These are phyloP conservation scores for Cyprinodon diabolis DNA, from an alignment of 2,797 vertebrate species.

Conservation along the genomic window DNA sequence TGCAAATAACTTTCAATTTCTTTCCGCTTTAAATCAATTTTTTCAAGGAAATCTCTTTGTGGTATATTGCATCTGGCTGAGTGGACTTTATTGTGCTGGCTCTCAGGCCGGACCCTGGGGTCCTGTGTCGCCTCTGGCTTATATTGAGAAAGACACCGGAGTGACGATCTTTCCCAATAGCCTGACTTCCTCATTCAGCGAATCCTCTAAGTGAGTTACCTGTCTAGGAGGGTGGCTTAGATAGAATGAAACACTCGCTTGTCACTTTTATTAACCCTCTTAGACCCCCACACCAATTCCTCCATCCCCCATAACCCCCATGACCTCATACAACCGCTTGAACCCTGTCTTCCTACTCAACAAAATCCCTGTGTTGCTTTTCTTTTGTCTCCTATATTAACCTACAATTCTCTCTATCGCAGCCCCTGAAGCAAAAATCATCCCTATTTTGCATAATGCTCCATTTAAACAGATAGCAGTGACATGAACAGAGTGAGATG, in stretches of 20 bases:
- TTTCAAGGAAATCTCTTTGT: conserved; percentile 76
- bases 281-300: conserved; percentile 39
- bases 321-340: conserved; percentile 43
- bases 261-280: conserved; percentile 81
- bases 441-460: conserved; percentile 78
- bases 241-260: conserved; percentile 83
- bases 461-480: conserved; percentile 73
- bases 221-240: conserved; percentile 74
- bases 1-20: conserved; percentile 81
- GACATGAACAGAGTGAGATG: conserved; percentile 65
- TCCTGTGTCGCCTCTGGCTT: conserved; percentile 73
- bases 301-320: conserved; percentile 32
- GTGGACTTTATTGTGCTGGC: conserved; percentile 78
- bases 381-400: conserved; percentile 65
- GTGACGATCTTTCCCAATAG: conserved; percentile 67
- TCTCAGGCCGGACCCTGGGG: conserved; percentile 73
- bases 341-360: conserved; percentile 44
- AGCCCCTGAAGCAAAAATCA: conserved; percentile 77
- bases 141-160: conserved; percentile 80
- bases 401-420: conserved; percentile 66
- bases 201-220: conserved; percentile 82
- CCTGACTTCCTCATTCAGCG: conserved; percentile 71
- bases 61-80: conserved; percentile 74
- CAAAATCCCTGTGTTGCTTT: conserved; percentile 58
- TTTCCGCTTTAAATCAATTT: conserved; percentile 73